Base-by-base conservation (phyloP, 2,113 vertebrate species). In the Hyperoodon ampullatus region DNA sequence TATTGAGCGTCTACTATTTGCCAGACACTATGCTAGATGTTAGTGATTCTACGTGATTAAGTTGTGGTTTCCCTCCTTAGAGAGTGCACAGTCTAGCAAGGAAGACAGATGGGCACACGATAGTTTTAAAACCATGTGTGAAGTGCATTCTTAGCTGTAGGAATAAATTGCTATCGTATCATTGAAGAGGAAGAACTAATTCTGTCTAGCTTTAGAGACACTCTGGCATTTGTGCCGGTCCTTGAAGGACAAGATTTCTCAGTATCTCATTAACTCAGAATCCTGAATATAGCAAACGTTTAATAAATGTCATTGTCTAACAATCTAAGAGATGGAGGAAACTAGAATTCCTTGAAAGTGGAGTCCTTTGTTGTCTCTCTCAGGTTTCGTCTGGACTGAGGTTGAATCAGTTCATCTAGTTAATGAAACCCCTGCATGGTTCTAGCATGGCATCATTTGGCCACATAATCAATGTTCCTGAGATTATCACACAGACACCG, bases 181-280 rank as follows among this genome's bases (percentile, higher is more conserved):
- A 44, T 26, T 19, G 50, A 92, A n/a, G 50, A 74, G 47, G 35
- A 77, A 60, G 35, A 75, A 93, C 60, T 44, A 28, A 84, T 72
- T 83, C 16, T 47, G 30, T 70, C 66, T 95, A 47, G 65, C 30
- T 96, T 84, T 68, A 58, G 84, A 94, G 71, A 96, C 42, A 95
- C 10, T 19, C 33, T 63, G 50, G 33, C 42, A 71, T 93, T 88
- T 90, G 80, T 55, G 42, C 14, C 86, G 12, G 47, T 44, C 28
- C 55, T 95, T 75, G 55, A 96, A 94, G 74, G 75, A 84, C 10
- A 80, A 80, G 4, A 39, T 71, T 94, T 96, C 68, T 88, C 53
- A 33, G 71, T 28, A 47, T 58, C 61, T 95, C 81, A 85, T 88
- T 91, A 95, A 50, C 16, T n/a, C 33, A 21, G 61, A 26, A 72